Percentiles rank a stretch among this genome's conserved stretches.
Conservation (phyloP, 2,888 invertebrate species). For the Cacoxenus indagator region DNA sequence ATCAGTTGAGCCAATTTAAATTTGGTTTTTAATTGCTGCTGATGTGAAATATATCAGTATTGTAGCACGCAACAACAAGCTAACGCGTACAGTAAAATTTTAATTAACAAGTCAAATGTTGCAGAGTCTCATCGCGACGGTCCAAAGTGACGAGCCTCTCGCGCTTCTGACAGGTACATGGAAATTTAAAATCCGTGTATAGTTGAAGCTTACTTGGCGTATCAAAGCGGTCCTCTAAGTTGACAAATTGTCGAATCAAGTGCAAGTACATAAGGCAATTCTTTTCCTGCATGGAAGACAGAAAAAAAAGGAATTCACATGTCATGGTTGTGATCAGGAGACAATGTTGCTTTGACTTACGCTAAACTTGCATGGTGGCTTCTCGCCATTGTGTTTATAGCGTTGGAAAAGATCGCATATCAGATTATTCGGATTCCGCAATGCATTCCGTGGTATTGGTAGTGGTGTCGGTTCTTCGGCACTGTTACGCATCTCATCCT, state of each 20-base stretch:
- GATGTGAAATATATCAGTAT: too few species aligned
- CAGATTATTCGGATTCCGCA: constrained; percentile 51
- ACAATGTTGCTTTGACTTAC: constrained; percentile 35
- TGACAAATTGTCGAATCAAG: constrained; percentile 45
- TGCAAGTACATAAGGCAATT: constrained; percentile 51
- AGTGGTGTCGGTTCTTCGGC: constrained; percentile 50
- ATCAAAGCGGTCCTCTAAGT: constrained; percentile 48
- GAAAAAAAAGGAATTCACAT: neutral
- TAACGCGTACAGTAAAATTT: too few species aligned
- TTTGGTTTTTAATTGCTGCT: neutral
- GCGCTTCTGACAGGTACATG: constrained; percentile 44
- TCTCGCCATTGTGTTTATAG: constrained; percentile 47
- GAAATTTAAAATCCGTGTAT: constrained; percentile 35
- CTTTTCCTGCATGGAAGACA: constrained; percentile 41
- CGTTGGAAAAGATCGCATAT: constrained; percentile 56
- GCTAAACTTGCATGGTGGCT: constrained; percentile 47
- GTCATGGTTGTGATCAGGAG: too few species aligned
- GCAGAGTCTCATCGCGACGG: neutral
- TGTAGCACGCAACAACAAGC: too few species aligned
- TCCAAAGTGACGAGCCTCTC: neutral
- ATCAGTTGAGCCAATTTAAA: too few species aligned
- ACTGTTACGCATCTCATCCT: constrained; percentile 61
- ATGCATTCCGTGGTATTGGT: constrained; percentile 54
- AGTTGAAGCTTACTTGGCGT: constrained; percentile 38
- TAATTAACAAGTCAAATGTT: neutral